phyloP scores from a whole-genome alignment of 2,113 vertebrate species.

The Rhabdomys dilectus region DNA sequence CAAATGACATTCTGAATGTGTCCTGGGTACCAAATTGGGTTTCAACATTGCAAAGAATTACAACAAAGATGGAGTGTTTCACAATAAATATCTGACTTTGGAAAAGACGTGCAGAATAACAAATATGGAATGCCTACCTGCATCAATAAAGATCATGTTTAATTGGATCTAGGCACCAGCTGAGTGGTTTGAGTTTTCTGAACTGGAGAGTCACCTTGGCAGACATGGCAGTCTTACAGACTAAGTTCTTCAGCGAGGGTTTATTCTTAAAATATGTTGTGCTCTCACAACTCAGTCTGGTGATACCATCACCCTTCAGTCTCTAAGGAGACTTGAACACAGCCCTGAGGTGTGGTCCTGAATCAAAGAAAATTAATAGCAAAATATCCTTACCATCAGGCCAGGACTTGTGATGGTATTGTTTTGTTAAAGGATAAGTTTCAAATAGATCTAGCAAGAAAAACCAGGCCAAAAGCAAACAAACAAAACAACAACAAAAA shows the following conservation, averaged over 20 bases:
- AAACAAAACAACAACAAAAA: neutral
- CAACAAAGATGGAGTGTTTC: neutral
- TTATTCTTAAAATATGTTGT: neutral
- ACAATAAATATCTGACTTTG: neutral
- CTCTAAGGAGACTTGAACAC: neutral
- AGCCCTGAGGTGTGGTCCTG: neutral
- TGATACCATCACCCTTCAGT: neutral
- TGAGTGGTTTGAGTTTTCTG: neutral
- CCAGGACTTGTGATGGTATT: neutral
- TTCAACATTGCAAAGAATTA: neutral
- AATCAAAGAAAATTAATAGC: neutral
- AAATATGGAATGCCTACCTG: constrained; percentile 21
- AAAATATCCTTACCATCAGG: neutral
- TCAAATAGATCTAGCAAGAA: neutral
- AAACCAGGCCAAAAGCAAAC: neutral
- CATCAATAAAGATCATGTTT: constrained; percentile 23
- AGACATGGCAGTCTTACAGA: neutral
- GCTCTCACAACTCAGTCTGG: neutral
- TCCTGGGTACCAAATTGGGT: neutral
- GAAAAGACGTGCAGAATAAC: neutral
- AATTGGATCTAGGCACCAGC: neutral
- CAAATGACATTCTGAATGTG: neutral
- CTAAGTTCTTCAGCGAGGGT: neutral
- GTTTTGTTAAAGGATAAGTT: neutral
- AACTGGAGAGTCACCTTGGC: constrained; percentile 14